A percentile compares a stretch with the other conserved stretches of the same genome.
Evolutionary conservation across 2,797 vertebrate genomes (phyloP).

Genomic region (Ammospiza maritima): DNA sequence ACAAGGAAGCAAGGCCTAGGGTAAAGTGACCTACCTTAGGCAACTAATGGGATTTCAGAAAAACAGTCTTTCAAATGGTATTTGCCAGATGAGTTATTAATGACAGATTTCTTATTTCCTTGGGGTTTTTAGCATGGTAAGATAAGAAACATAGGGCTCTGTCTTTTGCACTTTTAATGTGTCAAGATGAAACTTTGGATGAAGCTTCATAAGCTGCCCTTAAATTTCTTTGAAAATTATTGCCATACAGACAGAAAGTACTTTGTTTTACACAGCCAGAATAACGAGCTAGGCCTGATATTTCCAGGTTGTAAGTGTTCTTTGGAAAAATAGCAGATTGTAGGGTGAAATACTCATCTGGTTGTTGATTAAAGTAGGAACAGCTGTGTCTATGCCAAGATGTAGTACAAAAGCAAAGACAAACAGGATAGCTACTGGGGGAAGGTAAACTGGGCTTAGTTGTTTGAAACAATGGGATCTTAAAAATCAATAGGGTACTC

Average conservation of each 20-base stretch:
- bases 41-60: neutral
- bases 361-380: neutral
- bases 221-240: neutral
- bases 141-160: neutral
- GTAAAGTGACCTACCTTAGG: neutral
- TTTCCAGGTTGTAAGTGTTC: neutral
- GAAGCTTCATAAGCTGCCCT: neutral
- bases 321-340: neutral
- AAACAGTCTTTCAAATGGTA: neutral
- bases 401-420: neutral
- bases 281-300: neutral
- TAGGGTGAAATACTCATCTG: neutral
- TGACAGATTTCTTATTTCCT: neutral
- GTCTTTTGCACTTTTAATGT: neutral
- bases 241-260: rapidly evolving
- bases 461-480: neutral
- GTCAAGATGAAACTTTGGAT: neutral
- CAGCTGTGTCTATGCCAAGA: neutral
- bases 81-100: neutral
- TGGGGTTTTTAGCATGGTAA: neutral
- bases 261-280: neutral
- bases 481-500: neutral
- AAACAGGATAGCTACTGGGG: neutral
- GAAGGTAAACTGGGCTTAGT: neutral
- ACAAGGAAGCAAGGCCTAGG: neutral